Base-by-base conservation (phyloP, 2,888 invertebrate genomes). In the Drosophila macrospina region DNA sequence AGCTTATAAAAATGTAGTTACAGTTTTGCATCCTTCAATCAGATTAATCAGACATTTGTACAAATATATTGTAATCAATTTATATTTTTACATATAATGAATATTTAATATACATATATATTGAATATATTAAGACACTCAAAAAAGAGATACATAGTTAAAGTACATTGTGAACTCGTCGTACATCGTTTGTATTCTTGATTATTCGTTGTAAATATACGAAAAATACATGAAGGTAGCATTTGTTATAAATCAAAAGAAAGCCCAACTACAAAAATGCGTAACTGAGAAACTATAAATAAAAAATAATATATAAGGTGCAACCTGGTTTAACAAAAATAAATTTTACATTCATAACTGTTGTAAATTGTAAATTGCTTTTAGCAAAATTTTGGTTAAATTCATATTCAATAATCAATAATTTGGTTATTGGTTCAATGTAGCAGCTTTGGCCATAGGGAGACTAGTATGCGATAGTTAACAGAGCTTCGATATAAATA, bases 391-490 rank as follows among this genome's bases (percentile, higher is more conserved):
- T 56, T 55, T 28, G 36, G 7, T 55, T 24, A 34, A 54, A 37
- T 28, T 16, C 30, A 36, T 24, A 47, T 15, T 57, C 24, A 36
- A 37, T 41, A 47, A 36, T 57, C 24, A 36, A 37, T 41, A 47
- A 36, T 57, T 56, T 48, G 36, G 32, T 54, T 64, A n/a, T 50
- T n/a, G n/a, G n/a, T 45, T 30, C 32, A 63, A 59, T 54, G 65
- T 44, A 32, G 32, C 67, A 50, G 72, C 78, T 79, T 79, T 79
- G 79, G 79, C 79, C 79, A 80, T 62, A 51, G 60, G 60, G 64
- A 69, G 82, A 86, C 82, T 83, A 86, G 82, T 80, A 69, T 61
- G 79, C 79, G 86, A 78, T 65, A 73, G 80, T 66, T 65, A 60
- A 83, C 57, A 56, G 70, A 68, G 64, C 48, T 63, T 73, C 50